Conservation (phyloP, 2,888 invertebrate genomes). For the Cotesia congregata region DNA sequence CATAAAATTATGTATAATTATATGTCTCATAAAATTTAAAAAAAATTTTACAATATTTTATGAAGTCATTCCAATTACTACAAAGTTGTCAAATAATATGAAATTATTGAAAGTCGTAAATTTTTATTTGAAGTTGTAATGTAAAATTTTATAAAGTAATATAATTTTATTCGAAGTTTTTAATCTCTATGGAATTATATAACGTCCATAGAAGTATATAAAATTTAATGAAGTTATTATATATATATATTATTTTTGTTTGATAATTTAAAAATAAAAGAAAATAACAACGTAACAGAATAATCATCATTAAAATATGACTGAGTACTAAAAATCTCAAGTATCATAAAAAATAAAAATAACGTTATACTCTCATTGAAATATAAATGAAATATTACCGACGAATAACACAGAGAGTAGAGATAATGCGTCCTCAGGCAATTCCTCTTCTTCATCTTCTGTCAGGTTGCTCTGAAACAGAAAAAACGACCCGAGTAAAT, state of each 20-base stretch:
- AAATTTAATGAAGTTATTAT: background rate
- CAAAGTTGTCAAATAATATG: no score
- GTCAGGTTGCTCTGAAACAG: constrained; percentile 66
- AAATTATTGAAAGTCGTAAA: no score
- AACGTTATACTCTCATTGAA: background rate
- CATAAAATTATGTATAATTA: no score
- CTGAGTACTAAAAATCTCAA: background rate
- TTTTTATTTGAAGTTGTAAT: no score
- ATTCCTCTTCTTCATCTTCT: constrained; percentile 77
- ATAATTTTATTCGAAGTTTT: no score
- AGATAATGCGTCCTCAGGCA: constrained; percentile 81
- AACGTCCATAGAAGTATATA: no score
- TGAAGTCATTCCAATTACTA: no score
- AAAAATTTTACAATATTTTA: no score
- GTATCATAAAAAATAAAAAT: constrained; percentile 22
- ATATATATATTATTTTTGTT: no score
- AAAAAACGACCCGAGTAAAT: background rate
- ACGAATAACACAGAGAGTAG: constrained; percentile 85
- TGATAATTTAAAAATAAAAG: background rate
- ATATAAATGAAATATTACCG: constrained; percentile 72
- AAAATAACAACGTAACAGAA: background rate
- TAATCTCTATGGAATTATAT: no score
- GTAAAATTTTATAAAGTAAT: no score
- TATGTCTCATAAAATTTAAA: no score
- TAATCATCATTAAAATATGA: background rate